Percentiles rank a stretch among this genome's conserved stretches.
phyloP scores from a whole-genome alignment of 2,888 invertebrate species.

The Axea sp. region DNA sequence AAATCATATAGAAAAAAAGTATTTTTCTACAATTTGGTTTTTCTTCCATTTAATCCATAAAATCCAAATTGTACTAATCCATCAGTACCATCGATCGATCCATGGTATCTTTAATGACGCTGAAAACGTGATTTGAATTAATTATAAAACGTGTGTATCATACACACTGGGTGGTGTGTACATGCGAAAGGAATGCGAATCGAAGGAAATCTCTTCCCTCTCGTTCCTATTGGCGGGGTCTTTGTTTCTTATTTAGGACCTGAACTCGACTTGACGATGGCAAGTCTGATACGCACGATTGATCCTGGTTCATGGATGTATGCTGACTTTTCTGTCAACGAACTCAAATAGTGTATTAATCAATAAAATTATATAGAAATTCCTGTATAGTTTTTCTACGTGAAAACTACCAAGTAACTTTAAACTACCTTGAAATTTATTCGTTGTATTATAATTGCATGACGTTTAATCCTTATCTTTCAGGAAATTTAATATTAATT shows the following conservation, averaged over 20 bases:
- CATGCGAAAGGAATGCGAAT: constrained; percentile 59
- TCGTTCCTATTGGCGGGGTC: constrained; percentile 47
- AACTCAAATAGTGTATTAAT: background rate
- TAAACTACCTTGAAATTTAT: constrained; percentile 18
- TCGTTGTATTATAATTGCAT: background rate
- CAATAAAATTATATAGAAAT: background rate
- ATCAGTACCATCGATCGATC: too few species aligned
- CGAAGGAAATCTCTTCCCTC: constrained; percentile 33
- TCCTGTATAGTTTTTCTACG: background rate
- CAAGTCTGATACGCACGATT: constrained; percentile 73
- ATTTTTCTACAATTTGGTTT: too few species aligned
- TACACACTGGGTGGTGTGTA: constrained; percentile 4
- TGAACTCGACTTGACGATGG: constrained; percentile 72
- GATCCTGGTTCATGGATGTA: constrained; percentile 67
- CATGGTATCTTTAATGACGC: constrained; percentile 2
- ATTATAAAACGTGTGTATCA: constrained; percentile 29
- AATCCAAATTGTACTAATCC: too few species aligned
- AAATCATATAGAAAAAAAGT: too few species aligned
- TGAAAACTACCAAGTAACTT: constrained; percentile 7
- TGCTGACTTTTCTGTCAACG: constrained; percentile 56
- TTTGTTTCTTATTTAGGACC: constrained; percentile 51
- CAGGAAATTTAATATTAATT: constrained; percentile 14
- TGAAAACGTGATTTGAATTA: constrained; percentile 2
- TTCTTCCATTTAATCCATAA: too few species aligned
- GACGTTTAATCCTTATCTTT: background rate